A percentile compares a stretch with the other conserved stretches of the same genome.
phyloP scores from a whole-genome alignment of 2,797 vertebrate species.

The Tolypeutes matacus region DNA sequence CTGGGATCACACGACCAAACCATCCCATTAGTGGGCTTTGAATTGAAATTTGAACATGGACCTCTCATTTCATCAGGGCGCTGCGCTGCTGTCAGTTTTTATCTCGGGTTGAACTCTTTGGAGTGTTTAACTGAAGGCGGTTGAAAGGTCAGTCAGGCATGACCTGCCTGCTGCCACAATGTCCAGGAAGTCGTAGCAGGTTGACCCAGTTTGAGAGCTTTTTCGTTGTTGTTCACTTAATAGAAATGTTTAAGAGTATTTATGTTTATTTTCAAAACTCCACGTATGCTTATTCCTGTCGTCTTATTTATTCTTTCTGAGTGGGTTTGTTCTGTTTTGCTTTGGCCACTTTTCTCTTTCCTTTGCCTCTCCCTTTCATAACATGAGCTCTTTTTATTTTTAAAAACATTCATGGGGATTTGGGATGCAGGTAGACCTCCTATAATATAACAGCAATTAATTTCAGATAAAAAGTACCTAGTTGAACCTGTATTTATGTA shows the following conservation, averaged over 20 bases:
- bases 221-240: background rate
- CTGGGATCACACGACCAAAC: background rate
- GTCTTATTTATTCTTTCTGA: background rate
- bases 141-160: background rate
- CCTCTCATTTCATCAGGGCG: background rate
- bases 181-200: background rate
- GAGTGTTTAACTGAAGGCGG: background rate
- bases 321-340: background rate
- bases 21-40: background rate
- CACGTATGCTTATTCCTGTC: background rate
- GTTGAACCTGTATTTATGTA: background rate
- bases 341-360: conserved; percentile 1
- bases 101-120: background rate
- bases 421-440: background rate
- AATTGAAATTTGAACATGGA: background rate
- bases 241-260: background rate
- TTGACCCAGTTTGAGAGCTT: background rate
- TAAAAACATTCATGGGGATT: background rate
- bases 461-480: background rate
- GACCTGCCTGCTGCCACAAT: background rate
- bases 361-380: background rate
- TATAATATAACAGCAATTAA: background rate
- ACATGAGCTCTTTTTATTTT: background rate
- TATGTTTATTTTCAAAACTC: conserved; percentile 9
- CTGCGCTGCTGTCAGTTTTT: background rate